These are phyloP conservation scores for Parauchenoglanis punctatus DNA, from an alignment of 2,797 vertebrate genomes.

Conservation along the genomic window DNA sequence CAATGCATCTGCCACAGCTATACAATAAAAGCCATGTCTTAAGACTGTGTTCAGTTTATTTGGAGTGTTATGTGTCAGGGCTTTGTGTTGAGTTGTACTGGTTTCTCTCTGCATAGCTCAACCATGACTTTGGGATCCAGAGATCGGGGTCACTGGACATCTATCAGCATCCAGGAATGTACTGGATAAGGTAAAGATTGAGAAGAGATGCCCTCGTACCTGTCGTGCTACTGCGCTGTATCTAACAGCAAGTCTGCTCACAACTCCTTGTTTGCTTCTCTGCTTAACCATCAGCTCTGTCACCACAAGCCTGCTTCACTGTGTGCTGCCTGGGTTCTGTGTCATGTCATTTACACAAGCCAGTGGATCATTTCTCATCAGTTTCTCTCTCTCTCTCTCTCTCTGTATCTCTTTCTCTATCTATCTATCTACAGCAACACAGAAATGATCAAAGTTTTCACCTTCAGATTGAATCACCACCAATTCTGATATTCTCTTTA, in stretches of 20 bases:
- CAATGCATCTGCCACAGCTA: not conserved
- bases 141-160: conserved; percentile 98
- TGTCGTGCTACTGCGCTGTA: not conserved
- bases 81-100: conserved; percentile 33
- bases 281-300: conserved; percentile 8
- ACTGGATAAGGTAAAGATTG: conserved; percentile 93
- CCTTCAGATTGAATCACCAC: not conserved
- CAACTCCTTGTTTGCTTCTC: not conserved
- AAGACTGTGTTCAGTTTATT: not conserved
- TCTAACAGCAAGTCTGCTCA: not conserved
- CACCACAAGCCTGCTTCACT: not conserved
- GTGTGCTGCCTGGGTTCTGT: not conserved
- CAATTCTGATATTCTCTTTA: not conserved
- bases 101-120: conserved; percentile 92
- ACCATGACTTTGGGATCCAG: conserved; percentile 97
- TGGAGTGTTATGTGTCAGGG: not conserved
- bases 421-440: not conserved
- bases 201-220: not conserved
- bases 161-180: conserved; percentile 97
- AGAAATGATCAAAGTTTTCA: not conserved
- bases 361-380: not conserved
- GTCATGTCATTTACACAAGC: not conserved
- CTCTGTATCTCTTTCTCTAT: too few relatives aligned
- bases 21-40: not conserved
- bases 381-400: too few relatives aligned